A percentile compares a stretch with the other conserved stretches of the same genome.
These are phyloP conservation scores for Carabus problematicus DNA, from an alignment of 2,888 invertebrate species.

Conservation along the genomic window DNA sequence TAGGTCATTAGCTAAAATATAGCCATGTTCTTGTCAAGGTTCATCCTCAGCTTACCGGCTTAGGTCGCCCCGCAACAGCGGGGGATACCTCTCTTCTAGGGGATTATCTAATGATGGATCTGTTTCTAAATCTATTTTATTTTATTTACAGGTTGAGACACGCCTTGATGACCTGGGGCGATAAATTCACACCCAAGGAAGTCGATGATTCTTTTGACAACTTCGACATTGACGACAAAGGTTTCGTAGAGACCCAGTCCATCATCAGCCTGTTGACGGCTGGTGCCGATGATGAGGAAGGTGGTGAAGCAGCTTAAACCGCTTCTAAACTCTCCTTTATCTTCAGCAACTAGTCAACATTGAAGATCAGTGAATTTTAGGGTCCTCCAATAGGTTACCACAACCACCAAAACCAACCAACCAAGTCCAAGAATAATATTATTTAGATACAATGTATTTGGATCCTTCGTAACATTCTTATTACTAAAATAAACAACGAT, in stretches of 20 bases:
- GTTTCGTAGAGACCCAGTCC: slow-evolving; percentile 86
- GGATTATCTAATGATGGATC: too few species aligned
- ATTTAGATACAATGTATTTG: neutral
- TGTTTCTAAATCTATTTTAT: too few species aligned
- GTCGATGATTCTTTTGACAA: slow-evolving; percentile 92
- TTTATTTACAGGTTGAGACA: slow-evolving; percentile 73
- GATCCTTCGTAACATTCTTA: slow-evolving; percentile 12
- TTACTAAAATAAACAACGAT: slow-evolving; percentile 5
- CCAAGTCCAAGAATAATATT: neutral
- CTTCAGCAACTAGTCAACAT: neutral
- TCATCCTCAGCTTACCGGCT: too few species aligned
- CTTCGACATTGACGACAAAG: slow-evolving; percentile 91
- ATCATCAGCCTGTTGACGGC: slow-evolving; percentile 88
- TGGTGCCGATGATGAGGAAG: slow-evolving; percentile 81
- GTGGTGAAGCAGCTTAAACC: slow-evolving; percentile 59
- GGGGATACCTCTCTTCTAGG: too few species aligned
- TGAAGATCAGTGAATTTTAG: neutral
- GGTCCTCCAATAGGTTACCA: neutral
- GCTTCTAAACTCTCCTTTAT: neutral
- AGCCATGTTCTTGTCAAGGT: too few species aligned
- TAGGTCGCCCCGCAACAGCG: too few species aligned
- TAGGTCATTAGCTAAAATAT: too few species aligned
- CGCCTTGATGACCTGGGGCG: slow-evolving; percentile 92
- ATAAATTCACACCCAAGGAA: slow-evolving; percentile 88
- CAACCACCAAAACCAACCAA: slow-evolving; percentile 6